A percentile compares a stretch with the other conserved stretches of the same genome.
Evolutionary conservation across 2,113 vertebrate genomes (phyloP).

Genomic region (Cynopterus brachyotis): DNA sequence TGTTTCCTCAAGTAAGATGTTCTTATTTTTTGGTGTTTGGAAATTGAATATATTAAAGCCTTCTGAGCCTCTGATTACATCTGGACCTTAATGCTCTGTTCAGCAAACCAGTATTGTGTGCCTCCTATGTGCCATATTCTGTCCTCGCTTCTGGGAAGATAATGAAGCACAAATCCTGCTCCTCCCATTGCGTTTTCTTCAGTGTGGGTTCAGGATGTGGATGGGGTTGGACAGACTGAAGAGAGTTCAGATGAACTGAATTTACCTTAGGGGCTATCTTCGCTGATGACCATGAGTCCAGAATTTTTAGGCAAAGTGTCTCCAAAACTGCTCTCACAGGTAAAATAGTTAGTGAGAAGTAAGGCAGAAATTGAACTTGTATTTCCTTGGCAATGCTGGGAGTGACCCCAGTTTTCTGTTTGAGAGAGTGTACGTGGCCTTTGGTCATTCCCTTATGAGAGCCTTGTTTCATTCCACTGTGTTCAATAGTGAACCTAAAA

Average conservation of each 20-base stretch:
- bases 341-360: background rate
- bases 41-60: background rate
- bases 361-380: background rate
- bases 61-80: background rate
- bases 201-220: too few species aligned
- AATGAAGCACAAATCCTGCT: rapidly evolving
- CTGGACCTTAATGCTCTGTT: background rate
- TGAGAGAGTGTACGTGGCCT: background rate
- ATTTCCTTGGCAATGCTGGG: background rate
- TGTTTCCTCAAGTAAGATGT: background rate
- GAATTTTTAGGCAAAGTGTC: background rate
- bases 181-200: background rate
- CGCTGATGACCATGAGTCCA: background rate
- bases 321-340: background rate
- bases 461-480: background rate
- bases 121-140: rapidly evolving
- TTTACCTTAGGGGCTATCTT: background rate
- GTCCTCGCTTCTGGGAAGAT: background rate
- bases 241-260: background rate
- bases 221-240: too few species aligned
- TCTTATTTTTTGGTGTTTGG: background rate
- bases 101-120: background rate
- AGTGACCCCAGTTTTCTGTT: background rate
- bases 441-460: background rate
- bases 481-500: background rate